Percentiles rank a stretch among this genome's conserved stretches.
Evolutionary conservation across 2,888 invertebrate genomes (phyloP).

Genomic region (Cerastoderma edule): DNA sequence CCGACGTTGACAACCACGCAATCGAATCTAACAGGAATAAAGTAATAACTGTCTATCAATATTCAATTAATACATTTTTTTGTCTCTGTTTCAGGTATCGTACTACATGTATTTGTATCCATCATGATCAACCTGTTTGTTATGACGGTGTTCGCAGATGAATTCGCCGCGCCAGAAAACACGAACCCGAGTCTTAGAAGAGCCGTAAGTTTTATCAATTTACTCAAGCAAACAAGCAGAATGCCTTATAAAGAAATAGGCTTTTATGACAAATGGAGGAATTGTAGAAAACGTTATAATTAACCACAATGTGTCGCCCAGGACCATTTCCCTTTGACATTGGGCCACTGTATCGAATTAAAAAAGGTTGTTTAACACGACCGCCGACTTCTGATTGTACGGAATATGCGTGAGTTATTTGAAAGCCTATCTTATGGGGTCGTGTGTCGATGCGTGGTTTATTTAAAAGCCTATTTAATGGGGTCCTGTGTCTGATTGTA

Average conservation of each 20-base stretch:
- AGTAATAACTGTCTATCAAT: background rate
- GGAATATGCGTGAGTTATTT: too few species aligned
- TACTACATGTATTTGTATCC: constrained; percentile 91
- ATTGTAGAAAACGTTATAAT: background rate
- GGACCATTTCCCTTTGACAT: background rate
- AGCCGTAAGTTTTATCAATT: background rate
- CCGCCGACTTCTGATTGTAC: too few species aligned
- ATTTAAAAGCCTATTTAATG: too few species aligned
- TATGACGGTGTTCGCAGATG: constrained; percentile 93
- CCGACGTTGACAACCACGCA: background rate
- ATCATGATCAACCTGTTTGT: constrained; percentile 95
- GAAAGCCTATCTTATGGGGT: too few species aligned
- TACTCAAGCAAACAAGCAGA: background rate
- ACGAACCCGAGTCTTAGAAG: constrained; percentile 27
- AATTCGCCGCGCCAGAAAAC: constrained; percentile 86
- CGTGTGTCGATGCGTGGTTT: too few species aligned
- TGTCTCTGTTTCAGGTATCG: constrained; percentile 79
- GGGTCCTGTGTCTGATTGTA: too few species aligned
- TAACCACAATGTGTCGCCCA: background rate
- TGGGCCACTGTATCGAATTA: background rate
- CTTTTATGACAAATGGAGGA: background rate
- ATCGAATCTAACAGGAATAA: background rate
- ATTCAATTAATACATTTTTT: background rate
- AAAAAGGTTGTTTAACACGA: background rate
- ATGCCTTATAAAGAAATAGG: background rate